phyloP scores from a whole-genome alignment of 1,140 invertebrate species.

The Eriocheir sinensis region DNA sequence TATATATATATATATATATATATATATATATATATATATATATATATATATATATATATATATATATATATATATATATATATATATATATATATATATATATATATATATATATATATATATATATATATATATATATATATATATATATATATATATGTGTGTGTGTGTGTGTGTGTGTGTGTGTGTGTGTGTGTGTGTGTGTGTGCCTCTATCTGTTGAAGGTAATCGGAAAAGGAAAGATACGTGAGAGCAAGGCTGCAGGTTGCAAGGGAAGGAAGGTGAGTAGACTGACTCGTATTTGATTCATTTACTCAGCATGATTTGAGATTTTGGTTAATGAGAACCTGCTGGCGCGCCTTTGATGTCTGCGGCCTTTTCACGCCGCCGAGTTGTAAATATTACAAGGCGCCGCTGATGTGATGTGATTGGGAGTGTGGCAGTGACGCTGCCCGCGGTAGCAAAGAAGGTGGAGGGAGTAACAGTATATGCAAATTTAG shows the following conservation, averaged over 20 bases:
- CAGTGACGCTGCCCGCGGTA: too few relatives aligned
- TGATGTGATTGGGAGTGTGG: constrained; percentile 59
- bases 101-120: too few relatives aligned
- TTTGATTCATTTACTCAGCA: constrained; percentile 66
- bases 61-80: too few relatives aligned
- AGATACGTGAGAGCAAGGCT: neutral
- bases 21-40: too few relatives aligned
- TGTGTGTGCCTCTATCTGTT: neutral
- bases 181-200: too few relatives aligned
- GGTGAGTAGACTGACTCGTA: constrained; percentile 23
- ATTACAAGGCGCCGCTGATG: constrained; percentile 39
- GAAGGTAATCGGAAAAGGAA: neutral
- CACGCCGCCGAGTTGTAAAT: constrained; percentile 56
- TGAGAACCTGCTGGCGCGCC: constrained; percentile 17
- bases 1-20: too few relatives aligned
- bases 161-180: too few relatives aligned
- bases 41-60: too few relatives aligned
- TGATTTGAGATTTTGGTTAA: constrained; percentile 74
- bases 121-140: too few relatives aligned
- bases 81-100: too few relatives aligned
- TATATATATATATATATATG: too few relatives aligned
- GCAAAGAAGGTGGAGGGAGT: constrained; percentile 10
- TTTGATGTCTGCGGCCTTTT: constrained; percentile 65
- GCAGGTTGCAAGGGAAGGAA: neutral
- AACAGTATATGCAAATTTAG: too few relatives aligned